Base-by-base conservation (phyloP, 1,140 invertebrate genomes). In the Druon quercuslanigerum region DNA sequence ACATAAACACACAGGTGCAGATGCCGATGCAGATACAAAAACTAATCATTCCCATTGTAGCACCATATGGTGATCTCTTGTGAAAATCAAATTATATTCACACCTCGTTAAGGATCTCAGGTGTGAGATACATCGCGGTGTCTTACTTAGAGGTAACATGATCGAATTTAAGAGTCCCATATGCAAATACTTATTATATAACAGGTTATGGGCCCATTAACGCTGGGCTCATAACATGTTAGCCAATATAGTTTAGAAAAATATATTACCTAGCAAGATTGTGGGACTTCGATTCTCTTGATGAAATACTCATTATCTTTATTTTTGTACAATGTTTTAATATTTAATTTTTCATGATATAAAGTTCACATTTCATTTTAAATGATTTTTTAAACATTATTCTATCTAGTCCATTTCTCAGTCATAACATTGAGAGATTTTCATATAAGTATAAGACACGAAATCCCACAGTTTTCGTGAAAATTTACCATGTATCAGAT, bases 51-150 rank as follows among this genome's bases (percentile, higher is more conserved):
- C 60, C 60, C 56, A 60, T 25, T 13, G 14, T 33, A 46, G 60
- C 60, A 40, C 25, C 12, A 0, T 8, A 66, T 33, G 12, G 25
- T 33, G 57, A 60, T 40, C 13, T 66, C 33, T 66, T 46, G 20
- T 66, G 60, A 66, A 33, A 66, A 33, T 66, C 60, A 66, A 66
- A 66, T 66, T 66, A 66, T 66, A 40, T 66, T 66, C 25, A 66
- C 16, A 33, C 25, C 25, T 46, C 40, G 7, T 11, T n/a, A 46
- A 46, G 40, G 8, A 11, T 46, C 40, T 54, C 52, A 54, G 17
- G 52, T 54, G 52, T 54, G 25, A 66, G 25, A 60, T 40, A 66
- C 33, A 66, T 33, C 46, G 60, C 40, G 60, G 60, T 66, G 60
- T 66, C 60, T 66, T 66, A 66, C 13, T 46, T 66, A 66, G 60